Base-by-base conservation (phyloP, 2,888 invertebrate species). In the Melolontha melolontha region DNA sequence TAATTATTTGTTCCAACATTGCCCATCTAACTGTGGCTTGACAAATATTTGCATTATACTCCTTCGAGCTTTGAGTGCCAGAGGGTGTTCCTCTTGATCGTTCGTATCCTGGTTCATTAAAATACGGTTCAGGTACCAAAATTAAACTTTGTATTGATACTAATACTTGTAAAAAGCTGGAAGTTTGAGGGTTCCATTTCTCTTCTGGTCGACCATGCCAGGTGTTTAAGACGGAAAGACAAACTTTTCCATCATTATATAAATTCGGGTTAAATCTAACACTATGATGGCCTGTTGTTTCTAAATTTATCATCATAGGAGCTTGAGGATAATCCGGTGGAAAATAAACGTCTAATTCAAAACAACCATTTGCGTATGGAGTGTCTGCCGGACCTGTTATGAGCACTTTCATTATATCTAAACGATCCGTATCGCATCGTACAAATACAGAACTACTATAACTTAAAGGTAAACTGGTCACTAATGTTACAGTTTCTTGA, bases 151-250 rank as follows among this genome's bases (percentile, higher is more conserved):
- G 96, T 81, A 96, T 96, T 12, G 96, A 96, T 44, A 96, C 96
- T 79, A 96, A 87, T 71, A 96, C 95, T 91, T 93, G 93, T 70
- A 97, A 87, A 80, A 97, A 96, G 82, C 95, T 96, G 50, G 96
- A 96, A 0, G 96, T 97, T 82, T 96, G 95, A 70, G 96, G 92
- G 85, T 96, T 97, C 97, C 97, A 97, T 83, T 96, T 96, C 84
- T 97, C 97, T 84, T 97, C 97, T 22, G 97, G 97, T 64, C 96
- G 87, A 6, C 97, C 97, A 83, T 97, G 96, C 97, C 97, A 97
- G 1, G 97, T 97, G 85, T 97, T 97, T 73, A 97, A 87, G 73
- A 97, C 95, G 74, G 96, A 96, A 80, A 97, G 90, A 83, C 97
- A 97, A 70, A 93, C 94, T 87, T 97, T 97, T 73, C 97, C 97